phyloP scores from a whole-genome alignment of 2,113 vertebrate species.

The Pterophyllum scalare region DNA sequence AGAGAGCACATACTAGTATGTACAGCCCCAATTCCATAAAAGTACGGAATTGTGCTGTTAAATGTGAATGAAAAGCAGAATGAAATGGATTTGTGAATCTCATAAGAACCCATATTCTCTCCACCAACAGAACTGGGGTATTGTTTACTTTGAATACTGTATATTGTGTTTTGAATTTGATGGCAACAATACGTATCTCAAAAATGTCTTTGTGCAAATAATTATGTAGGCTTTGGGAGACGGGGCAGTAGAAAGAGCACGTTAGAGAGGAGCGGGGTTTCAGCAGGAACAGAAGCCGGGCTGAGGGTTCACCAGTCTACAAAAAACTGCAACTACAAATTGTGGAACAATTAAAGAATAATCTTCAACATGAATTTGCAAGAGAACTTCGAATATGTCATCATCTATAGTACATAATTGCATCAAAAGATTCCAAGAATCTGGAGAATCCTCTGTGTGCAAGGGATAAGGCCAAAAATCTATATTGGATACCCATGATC shows the following conservation, averaged over 20 bases:
- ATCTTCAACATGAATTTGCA: neutral
- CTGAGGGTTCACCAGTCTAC: neutral
- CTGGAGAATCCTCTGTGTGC: neutral
- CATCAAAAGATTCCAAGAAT: neutral
- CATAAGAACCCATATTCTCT: neutral
- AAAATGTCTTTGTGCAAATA: neutral
- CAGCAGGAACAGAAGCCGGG: neutral
- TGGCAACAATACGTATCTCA: neutral
- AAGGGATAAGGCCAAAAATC: neutral
- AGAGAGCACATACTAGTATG: neutral
- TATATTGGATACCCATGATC: too few relatives aligned
- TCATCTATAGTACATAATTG: neutral
- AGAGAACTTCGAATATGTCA: neutral
- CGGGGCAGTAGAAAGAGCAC: neutral
- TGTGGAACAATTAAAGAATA: neutral
- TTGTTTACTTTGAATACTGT: too few relatives aligned
- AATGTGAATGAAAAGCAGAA: neutral
- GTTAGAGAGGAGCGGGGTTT: too few relatives aligned
- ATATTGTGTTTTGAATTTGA: neutral
- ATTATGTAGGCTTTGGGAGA: neutral
- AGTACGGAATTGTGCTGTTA: accelerated
- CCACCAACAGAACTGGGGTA: neutral
- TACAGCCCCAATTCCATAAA: accelerated
- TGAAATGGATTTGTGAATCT: neutral
- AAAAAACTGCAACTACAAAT: accelerated